Conservation (phyloP, 2,113 vertebrate species). For the Gobiocypris rarus region DNA sequence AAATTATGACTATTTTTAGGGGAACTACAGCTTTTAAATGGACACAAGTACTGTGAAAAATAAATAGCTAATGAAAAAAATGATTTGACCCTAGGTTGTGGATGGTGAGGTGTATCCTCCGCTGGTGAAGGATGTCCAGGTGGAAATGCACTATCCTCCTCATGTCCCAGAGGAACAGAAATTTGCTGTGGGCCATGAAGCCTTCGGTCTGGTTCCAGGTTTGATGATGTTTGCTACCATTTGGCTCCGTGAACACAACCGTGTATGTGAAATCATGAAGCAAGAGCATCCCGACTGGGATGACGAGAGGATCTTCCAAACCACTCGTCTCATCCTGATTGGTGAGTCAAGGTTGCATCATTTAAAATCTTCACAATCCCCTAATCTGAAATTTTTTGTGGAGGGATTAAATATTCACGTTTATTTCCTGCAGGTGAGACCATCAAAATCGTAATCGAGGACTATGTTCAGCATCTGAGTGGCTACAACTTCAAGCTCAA, state of each 20-base stretch:
- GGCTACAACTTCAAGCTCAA: constrained; percentile 96
- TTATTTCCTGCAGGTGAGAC: constrained; percentile 85
- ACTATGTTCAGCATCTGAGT: constrained; percentile 96
- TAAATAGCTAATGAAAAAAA: not conserved
- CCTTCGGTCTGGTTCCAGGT: constrained; percentile 92
- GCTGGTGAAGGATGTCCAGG: constrained; percentile 85
- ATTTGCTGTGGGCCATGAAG: constrained; percentile 94
- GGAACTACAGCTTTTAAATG: not conserved
- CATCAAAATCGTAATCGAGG: constrained; percentile 98
- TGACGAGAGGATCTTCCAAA: constrained; percentile 93
- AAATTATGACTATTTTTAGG: not conserved
- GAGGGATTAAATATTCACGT: not conserved
- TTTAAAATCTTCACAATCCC: not conserved
- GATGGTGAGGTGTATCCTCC: constrained; percentile 93
- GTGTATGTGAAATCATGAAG: constrained; percentile 89
- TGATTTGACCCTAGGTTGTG: constrained; percentile 74
- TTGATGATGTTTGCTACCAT: constrained; percentile 97
- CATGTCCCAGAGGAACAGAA: constrained; percentile 82
- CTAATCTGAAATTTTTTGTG: not conserved
- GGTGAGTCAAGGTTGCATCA: constrained; percentile 76
- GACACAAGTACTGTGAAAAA: not conserved
- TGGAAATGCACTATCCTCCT: constrained; percentile 91
- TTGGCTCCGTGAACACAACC: constrained; percentile 95
- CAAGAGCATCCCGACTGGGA: constrained; percentile 91
- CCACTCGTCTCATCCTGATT: constrained; percentile 87